A percentile compares a stretch with the other conserved stretches of the same genome.
Conservation (phyloP, 2,888 invertebrate genomes). For the Phragmatobia fuliginosa region DNA sequence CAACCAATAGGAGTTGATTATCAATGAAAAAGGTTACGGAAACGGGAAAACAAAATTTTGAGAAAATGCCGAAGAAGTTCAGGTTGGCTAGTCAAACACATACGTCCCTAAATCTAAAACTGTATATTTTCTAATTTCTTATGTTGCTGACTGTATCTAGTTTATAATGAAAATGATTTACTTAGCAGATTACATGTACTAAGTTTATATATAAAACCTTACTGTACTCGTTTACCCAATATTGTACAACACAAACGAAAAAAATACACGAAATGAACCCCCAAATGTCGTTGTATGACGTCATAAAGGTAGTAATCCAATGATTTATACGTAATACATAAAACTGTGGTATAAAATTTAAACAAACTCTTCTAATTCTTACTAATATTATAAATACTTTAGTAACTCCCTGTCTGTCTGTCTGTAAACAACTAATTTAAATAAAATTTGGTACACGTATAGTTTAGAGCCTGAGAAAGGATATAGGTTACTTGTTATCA, state of each 20-base stretch:
- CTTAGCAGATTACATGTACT: constrained; percentile 17
- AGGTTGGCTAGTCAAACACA: not conserved
- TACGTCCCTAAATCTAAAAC: not conserved
- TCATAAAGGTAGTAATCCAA: not conserved
- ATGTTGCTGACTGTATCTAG: constrained; percentile 30
- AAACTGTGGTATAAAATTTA: not conserved
- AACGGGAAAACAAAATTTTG: not conserved
- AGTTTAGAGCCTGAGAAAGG: no score
- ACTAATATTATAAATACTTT: no score
- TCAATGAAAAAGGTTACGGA: not conserved
- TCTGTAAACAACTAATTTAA: no score
- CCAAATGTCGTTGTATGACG: not conserved
- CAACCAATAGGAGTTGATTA: not conserved
- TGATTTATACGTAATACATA: not conserved
- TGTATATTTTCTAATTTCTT: constrained; percentile 5
- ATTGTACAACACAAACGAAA: not conserved
- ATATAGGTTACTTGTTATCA: no score
- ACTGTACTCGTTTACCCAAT: not conserved
- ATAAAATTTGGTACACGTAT: no score
- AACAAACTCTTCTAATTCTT: no score
- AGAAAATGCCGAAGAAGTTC: no score
- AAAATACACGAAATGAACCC: not conserved
- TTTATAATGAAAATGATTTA: constrained; percentile 23
- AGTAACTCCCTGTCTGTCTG: no score
- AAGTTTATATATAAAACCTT: not conserved